Conservation (phyloP, 2,888 invertebrate genomes). For the Ichneumoninae sp. region DNA sequence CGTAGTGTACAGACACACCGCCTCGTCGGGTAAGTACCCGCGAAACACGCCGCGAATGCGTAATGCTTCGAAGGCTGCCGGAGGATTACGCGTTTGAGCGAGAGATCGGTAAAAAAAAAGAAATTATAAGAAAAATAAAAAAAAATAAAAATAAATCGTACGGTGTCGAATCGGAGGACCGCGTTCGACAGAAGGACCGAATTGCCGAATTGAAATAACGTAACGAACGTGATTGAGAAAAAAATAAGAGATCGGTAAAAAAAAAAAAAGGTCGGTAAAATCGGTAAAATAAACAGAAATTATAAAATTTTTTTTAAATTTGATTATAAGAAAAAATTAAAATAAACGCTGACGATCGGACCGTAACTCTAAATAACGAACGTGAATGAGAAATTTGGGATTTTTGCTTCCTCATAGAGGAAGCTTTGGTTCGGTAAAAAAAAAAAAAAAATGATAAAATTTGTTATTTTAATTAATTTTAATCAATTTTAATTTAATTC, state of each 20-base stretch:
- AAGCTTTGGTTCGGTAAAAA: too few species aligned
- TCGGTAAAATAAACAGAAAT: too few species aligned
- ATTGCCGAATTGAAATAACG: constrained; percentile 30
- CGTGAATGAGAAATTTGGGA: constrained; percentile 4
- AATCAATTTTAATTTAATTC: too few species aligned
- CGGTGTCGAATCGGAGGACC: constrained; percentile 18
- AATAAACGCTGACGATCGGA: too few species aligned
- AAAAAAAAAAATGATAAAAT: too few species aligned
- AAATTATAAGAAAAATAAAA: not conserved
- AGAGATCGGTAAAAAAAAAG: constrained; percentile 45
- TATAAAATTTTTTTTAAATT: too few species aligned
- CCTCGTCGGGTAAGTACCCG: constrained; percentile 31
- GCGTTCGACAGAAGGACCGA: constrained; percentile 57
- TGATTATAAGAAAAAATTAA: too few species aligned
- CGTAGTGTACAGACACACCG: constrained; percentile 1
- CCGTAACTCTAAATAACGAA: too few species aligned
- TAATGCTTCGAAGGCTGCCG: constrained; percentile 66
- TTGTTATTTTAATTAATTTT: too few species aligned
- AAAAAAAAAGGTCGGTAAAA: too few species aligned
- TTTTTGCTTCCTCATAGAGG: too few species aligned
- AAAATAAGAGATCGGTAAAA: not conserved
- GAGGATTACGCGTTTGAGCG: constrained; percentile 60
- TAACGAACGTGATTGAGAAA: constrained; percentile 25
- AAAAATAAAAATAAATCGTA: constrained; percentile 2
- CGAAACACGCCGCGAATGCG: constrained; percentile 64